Evolutionary conservation across 92 coral and sea anemone genomes (phyloP), one percentile per base, ranked within the genome.

Genomic region (Epizoanthus stellaris): DNA sequence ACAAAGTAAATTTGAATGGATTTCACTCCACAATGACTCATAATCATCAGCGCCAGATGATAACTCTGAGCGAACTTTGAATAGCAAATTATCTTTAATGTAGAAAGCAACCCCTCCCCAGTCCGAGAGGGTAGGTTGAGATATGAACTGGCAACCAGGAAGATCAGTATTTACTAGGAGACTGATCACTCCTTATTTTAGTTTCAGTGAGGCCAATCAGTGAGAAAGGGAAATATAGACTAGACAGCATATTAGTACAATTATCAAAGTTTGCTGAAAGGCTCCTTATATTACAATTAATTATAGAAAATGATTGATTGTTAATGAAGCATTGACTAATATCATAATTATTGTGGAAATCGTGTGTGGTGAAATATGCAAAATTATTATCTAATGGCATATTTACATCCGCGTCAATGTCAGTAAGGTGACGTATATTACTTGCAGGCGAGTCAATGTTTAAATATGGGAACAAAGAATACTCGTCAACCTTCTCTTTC

Each of bases 261-360:
- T 80, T 80, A 43, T 80, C 85, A 80, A 80, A 62, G 36, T 65
- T 80, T 30, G 85, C 85, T 12, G 85, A 65, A 3, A 80, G 62
- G 14, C 85, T 80, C 14, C 74, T 80, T 23, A 58, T 58, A 21
- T 63, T 63, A 6, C 68, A 63, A 63, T 63, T 63, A 3, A 21
- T 63, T 1, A 21, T 4, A 21, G 68, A 63, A 63, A 63, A 63
- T 7, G 68, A 4, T 16, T 20, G 36, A 4, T 63, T 17, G 10
- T 63, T 0, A 17, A 10, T 1, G 6, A 20, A 63, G 20, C 21
- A 19, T 20, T 63, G 9, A 63, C 8, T 20, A 20, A 63, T 63
- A 17, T 63, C 67, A 20, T 63, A 63, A 25, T 63, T 20, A 47
- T 10, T 47, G 8, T 47, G 53, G 6, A 47, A 47, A 47, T 47